These are phyloP conservation scores for Pan paniscus DNA, from an alignment of 2,113 vertebrate genomes.

Conservation along the genomic window DNA sequence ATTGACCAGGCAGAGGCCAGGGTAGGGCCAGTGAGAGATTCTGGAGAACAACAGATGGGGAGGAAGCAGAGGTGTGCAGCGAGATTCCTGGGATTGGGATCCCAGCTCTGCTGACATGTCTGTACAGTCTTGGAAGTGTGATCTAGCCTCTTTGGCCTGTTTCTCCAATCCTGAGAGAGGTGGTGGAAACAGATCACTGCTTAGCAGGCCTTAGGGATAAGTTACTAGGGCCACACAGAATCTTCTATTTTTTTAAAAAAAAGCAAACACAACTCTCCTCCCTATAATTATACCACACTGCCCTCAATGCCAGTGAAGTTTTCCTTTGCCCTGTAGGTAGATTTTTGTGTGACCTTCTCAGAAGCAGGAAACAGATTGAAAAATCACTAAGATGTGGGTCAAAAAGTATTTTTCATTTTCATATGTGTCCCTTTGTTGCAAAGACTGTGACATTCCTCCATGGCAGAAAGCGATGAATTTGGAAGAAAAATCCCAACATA, in stretches of 20 bases:
- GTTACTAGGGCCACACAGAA: background rate
- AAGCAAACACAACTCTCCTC: background rate
- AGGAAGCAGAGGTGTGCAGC: background rate
- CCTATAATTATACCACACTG: background rate
- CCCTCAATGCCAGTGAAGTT: background rate
- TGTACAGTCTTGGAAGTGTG: background rate
- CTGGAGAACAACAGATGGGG: background rate
- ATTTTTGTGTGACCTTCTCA: background rate
- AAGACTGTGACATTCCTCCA: background rate
- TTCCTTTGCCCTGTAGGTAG: background rate
- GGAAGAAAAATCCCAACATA: background rate
- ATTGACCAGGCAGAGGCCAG: background rate
- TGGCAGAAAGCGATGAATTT: background rate
- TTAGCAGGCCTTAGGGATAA: background rate
- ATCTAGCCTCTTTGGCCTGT: background rate
- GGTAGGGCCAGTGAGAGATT: background rate
- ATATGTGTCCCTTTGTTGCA: accelerated
- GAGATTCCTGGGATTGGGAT: background rate
- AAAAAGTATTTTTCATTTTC: background rate
- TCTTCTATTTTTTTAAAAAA: background rate
- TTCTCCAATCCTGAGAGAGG: background rate
- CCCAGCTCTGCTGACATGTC: background rate
- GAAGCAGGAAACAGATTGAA: background rate
- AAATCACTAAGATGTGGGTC: background rate
- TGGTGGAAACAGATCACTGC: background rate